A percentile compares a stretch with the other conserved stretches of the same genome.
Evolutionary conservation across 2,888 invertebrate genomes (phyloP).

Genomic region (Halocaridina rubra): DNA sequence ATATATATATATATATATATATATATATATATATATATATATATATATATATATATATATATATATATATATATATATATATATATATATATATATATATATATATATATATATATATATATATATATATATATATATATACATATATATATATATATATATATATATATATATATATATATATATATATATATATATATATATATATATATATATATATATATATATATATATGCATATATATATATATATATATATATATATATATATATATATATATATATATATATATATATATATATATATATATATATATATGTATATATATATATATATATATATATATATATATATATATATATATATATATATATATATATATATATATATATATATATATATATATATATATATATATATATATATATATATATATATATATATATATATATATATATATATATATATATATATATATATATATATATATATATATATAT

Average conservation of each 20-base stretch:
- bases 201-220: not conserved
- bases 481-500: not conserved
- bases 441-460: not conserved
- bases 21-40: no score
- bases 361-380: not conserved
- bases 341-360: not conserved
- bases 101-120: not conserved
- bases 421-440: no score
- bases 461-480: not conserved
- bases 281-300: constrained; percentile 2
- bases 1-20: no score
- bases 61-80: not conserved
- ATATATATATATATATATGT: not conserved
- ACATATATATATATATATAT: not conserved
- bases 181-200: no score
- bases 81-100: not conserved
- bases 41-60: constrained; percentile 5
- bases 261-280: no score
- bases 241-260: no score
- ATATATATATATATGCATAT: not conserved
- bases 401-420: not conserved
- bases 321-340: not conserved
- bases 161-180: not conserved
- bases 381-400: not conserved
- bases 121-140: not conserved